Evolutionary conservation across 2,888 invertebrate genomes (phyloP).

Genomic region (Amorpha juglandis): DNA sequence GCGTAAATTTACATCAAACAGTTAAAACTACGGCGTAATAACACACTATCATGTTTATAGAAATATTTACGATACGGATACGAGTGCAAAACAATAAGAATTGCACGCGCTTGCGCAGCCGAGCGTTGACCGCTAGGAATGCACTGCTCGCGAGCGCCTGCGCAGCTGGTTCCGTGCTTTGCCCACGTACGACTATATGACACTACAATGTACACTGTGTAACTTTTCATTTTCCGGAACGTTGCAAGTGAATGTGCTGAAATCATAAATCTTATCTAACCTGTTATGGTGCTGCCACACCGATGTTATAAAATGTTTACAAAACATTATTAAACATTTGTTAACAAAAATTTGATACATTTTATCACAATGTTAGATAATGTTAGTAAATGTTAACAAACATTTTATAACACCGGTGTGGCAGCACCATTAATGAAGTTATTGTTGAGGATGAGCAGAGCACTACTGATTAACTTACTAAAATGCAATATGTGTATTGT

Average conservation of each 20-base stretch:
- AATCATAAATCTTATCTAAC: background rate
- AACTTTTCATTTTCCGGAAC: background rate
- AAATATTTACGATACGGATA: slow-evolving; percentile 22
- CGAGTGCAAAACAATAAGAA: slow-evolving; percentile 31
- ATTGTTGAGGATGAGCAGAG: no score
- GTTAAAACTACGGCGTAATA: slow-evolving; percentile 8
- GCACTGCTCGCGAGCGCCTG: slow-evolving; percentile 53
- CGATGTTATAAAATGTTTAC: no score
- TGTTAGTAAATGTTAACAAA: no score
- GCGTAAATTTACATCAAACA: background rate
- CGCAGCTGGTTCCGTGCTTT: slow-evolving; percentile 61
- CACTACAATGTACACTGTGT: background rate
- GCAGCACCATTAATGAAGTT: no score
- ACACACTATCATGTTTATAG: slow-evolving; percentile 4
- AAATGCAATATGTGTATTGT: no score
- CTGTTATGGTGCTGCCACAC: no score
- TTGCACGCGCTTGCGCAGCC: slow-evolving; percentile 31
- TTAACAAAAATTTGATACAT: no score
- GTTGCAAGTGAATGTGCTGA: background rate
- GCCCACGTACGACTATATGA: slow-evolving; percentile 34
- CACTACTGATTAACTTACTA: no score
- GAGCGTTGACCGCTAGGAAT: slow-evolving; percentile 76
- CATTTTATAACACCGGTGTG: no score
- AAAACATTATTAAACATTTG: no score
- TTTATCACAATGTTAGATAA: no score